A percentile compares a stretch with the other conserved stretches of the same genome.
phyloP scores from a whole-genome alignment of 2,797 vertebrate species.

The Nasua narica region DNA sequence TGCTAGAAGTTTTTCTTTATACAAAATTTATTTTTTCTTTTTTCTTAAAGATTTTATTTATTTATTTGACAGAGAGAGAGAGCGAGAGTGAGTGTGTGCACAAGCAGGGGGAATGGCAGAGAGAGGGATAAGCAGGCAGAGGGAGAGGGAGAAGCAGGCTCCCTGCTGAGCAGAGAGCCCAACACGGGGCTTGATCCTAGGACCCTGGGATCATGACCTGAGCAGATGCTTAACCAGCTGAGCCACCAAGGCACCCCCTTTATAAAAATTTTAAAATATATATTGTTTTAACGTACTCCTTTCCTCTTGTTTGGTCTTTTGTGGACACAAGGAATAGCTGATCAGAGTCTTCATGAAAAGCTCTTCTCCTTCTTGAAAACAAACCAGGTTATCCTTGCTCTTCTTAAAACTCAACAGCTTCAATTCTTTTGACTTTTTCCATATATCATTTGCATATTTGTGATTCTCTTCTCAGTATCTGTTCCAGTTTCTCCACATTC shows the following conservation, averaged over 20 bases:
- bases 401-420: slow-evolving; percentile 1
- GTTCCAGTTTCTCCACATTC: neutral
- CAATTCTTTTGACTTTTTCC: neutral
- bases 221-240: too few species aligned
- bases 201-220: too few species aligned
- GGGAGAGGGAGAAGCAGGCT: too few species aligned
- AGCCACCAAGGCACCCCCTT: too few species aligned
- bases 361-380: neutral
- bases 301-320: neutral
- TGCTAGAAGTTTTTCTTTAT: neutral
- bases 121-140: too few species aligned
- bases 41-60: too few species aligned
- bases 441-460: neutral
- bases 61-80: too few species aligned
- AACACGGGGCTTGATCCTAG: too few species aligned
- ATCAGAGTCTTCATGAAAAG: neutral
- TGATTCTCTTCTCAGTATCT: neutral
- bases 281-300: neutral
- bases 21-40: neutral
- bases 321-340: neutral
- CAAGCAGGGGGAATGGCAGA: too few species aligned
- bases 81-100: too few species aligned
- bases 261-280: neutral
- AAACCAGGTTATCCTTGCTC: neutral
- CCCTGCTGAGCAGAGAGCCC: too few species aligned